Evolutionary conservation across 2,113 vertebrate genomes (phyloP).

Genomic region (Bufo gargarizans): DNA sequence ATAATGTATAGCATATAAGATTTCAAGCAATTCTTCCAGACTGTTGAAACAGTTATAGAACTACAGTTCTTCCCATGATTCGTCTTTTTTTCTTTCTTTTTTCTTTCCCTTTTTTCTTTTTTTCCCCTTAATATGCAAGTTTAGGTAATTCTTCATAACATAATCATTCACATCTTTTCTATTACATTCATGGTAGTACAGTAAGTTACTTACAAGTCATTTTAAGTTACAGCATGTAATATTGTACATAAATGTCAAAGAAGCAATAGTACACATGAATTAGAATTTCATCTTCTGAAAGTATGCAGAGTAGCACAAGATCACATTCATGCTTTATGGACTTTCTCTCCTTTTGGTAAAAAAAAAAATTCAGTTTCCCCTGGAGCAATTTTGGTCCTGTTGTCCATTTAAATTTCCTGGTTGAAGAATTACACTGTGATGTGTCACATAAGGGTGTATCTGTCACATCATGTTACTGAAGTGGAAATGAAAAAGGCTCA

Average conservation of each 20-base stretch:
- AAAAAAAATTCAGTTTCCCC: neutral
- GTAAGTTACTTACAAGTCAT: neutral
- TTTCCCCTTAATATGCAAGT: neutral
- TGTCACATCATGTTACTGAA: conserved; percentile 60
- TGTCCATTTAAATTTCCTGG: conserved; percentile 65
- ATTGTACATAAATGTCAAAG: neutral
- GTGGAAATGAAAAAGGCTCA: conserved; percentile 64
- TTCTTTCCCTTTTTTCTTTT: neutral
- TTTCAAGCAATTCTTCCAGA: neutral
- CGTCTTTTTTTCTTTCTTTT: too few relatives aligned
- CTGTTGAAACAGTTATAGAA: neutral
- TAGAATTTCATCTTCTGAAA: neutral
- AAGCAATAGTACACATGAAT: neutral
- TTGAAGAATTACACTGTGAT: conserved; percentile 57
- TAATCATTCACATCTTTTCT: neutral
- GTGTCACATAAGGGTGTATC: conserved; percentile 64
- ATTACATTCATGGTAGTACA: neutral
- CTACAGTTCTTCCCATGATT: neutral
- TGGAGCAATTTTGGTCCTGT: conserved; percentile 53
- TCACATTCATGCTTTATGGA: conserved; percentile 52
- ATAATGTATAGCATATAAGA: neutral
- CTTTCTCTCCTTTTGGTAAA: conserved; percentile 5
- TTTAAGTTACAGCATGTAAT: neutral
- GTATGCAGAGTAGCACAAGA: neutral
- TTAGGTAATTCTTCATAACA: neutral